These are phyloP conservation scores for Andricus quercusramuli DNA, from an alignment of 2,888 invertebrate genomes.

Conservation along the genomic window DNA sequence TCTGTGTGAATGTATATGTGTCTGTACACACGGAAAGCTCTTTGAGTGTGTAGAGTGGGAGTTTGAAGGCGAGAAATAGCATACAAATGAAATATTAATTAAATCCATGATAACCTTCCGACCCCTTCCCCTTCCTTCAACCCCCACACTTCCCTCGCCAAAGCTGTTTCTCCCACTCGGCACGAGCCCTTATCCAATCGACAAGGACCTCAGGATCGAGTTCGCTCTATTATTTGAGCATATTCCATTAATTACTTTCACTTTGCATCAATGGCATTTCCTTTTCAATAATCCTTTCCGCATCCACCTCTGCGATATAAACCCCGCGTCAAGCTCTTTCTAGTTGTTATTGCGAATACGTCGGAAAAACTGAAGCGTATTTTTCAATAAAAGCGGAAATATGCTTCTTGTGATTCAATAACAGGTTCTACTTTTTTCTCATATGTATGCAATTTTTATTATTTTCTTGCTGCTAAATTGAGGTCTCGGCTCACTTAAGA, in stretches of 20 bases:
- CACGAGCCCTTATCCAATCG: slow-evolving; percentile 46
- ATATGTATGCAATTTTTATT: background rate
- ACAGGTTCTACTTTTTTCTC: background rate
- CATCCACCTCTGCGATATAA: background rate
- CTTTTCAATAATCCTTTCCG: slow-evolving; percentile 61
- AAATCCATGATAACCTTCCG: slow-evolving; percentile 70
- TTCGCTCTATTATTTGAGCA: slow-evolving; percentile 62
- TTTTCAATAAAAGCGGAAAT: slow-evolving; percentile 10
- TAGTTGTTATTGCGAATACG: slow-evolving; percentile 18
- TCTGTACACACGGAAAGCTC: slow-evolving; percentile 42
- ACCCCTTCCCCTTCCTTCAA: slow-evolving; percentile 48
- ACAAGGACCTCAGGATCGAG: slow-evolving; percentile 57
- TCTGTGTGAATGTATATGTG: slow-evolving; percentile 43
- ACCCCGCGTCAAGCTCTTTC: slow-evolving; percentile 22
- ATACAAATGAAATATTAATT: slow-evolving; percentile 75
- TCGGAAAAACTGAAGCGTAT: slow-evolving; percentile 10
- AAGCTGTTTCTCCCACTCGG: slow-evolving; percentile 48
- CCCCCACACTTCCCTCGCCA: slow-evolving; percentile 32
- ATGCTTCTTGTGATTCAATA: background rate
- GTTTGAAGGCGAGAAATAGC: slow-evolving; percentile 66
- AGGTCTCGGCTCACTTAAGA: too few relatives aligned
- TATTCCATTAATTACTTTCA: slow-evolving; percentile 69
- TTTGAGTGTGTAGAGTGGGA: slow-evolving; percentile 49
- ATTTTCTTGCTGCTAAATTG: too few relatives aligned
- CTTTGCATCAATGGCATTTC: slow-evolving; percentile 68